A percentile compares a stretch with the other conserved stretches of the same genome.
These are phyloP conservation scores for Synanthedon formicaeformis DNA, from an alignment of 2,888 invertebrate genomes.

Conservation along the genomic window DNA sequence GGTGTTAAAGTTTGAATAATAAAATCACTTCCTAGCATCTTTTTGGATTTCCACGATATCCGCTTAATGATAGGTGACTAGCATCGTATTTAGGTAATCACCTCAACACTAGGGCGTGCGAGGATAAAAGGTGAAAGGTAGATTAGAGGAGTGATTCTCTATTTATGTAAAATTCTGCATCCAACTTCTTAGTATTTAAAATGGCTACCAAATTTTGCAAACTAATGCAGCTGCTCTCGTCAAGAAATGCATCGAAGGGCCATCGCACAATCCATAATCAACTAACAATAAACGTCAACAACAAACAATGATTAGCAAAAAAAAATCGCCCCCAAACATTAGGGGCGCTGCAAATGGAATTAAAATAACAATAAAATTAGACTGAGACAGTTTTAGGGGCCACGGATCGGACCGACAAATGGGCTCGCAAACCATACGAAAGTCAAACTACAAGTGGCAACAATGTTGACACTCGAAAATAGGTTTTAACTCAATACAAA, in stretches of 20 bases:
- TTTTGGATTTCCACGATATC: too few species aligned
- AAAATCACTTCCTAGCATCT: too few species aligned
- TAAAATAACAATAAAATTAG: conserved; percentile 52
- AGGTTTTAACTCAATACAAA: not conserved
- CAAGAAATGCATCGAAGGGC: conserved; percentile 7
- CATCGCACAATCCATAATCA: conserved; percentile 18
- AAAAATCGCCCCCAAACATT: conserved; percentile 16
- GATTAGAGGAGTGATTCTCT: too few species aligned
- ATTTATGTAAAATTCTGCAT: too few species aligned
- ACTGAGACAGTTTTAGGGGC: conserved; percentile 21
- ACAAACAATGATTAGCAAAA: conserved; percentile 35
- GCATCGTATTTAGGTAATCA: too few species aligned
- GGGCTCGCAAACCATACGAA: conserved; percentile 36
- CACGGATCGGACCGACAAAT: conserved; percentile 30
- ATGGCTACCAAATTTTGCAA: too few species aligned
- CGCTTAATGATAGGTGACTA: too few species aligned
- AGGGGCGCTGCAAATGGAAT: conserved; percentile 32
- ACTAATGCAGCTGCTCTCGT: not conserved
- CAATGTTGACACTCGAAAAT: not conserved
- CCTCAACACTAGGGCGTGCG: too few species aligned
- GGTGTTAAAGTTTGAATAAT: too few species aligned
- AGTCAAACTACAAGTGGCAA: conserved; percentile 6
- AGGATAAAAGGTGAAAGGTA: too few species aligned
- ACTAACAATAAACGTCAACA: conserved; percentile 25
- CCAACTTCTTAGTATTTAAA: too few species aligned